These are phyloP conservation scores for Danionella cerebrum DNA, from an alignment of 2,113 vertebrate species.

Conservation along the genomic window DNA sequence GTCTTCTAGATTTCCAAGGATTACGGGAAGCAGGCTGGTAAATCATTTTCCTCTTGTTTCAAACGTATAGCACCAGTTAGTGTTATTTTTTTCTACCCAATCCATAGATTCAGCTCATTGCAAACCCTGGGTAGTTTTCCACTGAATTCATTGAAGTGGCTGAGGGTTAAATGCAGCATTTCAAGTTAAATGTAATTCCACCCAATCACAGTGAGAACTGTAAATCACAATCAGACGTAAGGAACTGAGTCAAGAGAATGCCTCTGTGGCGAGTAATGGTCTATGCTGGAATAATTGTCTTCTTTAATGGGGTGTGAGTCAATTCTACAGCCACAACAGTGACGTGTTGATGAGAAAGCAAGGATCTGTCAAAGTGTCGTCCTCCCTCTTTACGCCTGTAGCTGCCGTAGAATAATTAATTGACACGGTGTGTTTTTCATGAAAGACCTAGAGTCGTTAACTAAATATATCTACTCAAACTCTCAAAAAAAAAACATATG, in stretches of 20 bases:
- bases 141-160: not conserved
- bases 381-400: constrained; percentile 27
- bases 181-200: not conserved
- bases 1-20: constrained; percentile 15
- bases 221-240: constrained; percentile 16
- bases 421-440: constrained; percentile 55
- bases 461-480: constrained; percentile 41
- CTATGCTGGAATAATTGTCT: constrained; percentile 15
- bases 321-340: not conserved
- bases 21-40: constrained; percentile 31
- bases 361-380: constrained; percentile 1
- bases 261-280: not conserved
- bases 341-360: not conserved
- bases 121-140: not conserved
- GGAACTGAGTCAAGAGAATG: not conserved
- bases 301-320: not conserved
- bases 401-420: constrained; percentile 58
- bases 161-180: not conserved
- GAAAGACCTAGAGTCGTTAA: constrained; percentile 47
- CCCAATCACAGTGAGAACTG: not conserved
- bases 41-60: constrained; percentile 2
- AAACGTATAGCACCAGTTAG: constrained; percentile 11
- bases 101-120: constrained; percentile 9
- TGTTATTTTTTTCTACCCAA: not conserved
- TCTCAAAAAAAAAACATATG: constrained; percentile 65